Conservation (phyloP, 2,113 vertebrate species). For the Spilogale gracilis region DNA sequence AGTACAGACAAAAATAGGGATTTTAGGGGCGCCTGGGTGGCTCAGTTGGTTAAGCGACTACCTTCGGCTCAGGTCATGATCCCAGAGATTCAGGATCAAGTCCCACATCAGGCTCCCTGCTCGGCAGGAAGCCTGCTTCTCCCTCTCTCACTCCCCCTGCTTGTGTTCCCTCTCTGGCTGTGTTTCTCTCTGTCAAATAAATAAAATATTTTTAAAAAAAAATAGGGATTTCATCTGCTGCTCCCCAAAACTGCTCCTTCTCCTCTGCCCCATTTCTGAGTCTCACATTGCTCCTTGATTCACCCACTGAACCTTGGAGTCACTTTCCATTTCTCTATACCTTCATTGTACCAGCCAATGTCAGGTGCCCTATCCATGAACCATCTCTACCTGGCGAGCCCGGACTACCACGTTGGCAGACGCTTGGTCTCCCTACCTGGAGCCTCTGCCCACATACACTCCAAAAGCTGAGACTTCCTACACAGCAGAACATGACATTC, state of each 20-base stretch:
- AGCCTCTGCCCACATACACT: fast-evolving
- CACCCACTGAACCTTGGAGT: neutral
- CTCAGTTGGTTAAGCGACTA: no score
- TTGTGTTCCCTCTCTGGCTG: no score
- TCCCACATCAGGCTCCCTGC: no score
- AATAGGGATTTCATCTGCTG: neutral
- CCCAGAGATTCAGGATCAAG: no score
- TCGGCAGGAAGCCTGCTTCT: no score
- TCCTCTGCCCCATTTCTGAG: neutral
- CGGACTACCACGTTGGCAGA: neutral
- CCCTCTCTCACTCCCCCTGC: no score
- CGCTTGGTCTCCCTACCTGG: neutral
- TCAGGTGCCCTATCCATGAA: neutral
- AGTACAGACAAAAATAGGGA: neutral
- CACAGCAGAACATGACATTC: neutral
- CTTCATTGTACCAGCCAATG: neutral
- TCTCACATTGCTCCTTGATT: neutral
- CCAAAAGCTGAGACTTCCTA: neutral
- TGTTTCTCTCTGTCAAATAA: no score
- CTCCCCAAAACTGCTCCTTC: neutral
- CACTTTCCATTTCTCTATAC: neutral
- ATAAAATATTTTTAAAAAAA: neutral
- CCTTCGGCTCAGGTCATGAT: no score
- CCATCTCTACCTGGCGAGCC: fast-evolving
- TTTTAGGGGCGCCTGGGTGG: neutral